These are phyloP conservation scores for Pterocles burchelli DNA, from an alignment of 2,113 vertebrate genomes.

Conservation along the genomic window DNA sequence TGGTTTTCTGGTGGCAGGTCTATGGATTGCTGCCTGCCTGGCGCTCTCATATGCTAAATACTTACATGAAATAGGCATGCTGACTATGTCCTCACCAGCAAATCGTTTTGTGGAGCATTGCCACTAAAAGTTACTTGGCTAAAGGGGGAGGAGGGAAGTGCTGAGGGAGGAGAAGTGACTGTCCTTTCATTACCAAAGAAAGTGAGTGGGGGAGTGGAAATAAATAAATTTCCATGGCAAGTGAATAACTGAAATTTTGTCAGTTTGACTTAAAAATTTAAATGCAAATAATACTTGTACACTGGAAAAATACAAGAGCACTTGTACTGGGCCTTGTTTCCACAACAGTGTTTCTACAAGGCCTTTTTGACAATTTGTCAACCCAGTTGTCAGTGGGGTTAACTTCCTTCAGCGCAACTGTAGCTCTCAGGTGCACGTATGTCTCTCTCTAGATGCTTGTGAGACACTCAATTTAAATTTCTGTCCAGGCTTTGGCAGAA, in stretches of 20 bases:
- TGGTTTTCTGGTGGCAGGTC: background rate
- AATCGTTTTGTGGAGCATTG: background rate
- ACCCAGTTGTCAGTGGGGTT: background rate
- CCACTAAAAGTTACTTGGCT: background rate
- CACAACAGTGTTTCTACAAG: background rate
- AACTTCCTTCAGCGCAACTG: background rate
- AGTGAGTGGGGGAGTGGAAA: background rate
- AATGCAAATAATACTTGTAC: background rate
- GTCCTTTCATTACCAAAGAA: background rate
- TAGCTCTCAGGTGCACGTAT: background rate
- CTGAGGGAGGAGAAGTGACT: background rate
- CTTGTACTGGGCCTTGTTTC: background rate
- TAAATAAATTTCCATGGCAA: background rate
- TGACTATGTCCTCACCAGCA: background rate
- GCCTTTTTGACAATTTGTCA: background rate
- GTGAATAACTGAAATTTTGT: background rate
- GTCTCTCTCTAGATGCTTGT: background rate
- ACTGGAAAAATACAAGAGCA: background rate
- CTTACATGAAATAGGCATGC: background rate
- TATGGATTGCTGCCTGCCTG: background rate
- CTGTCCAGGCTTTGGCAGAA: background rate
- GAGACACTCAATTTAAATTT: background rate
- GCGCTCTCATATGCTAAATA: background rate
- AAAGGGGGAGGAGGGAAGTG: background rate
- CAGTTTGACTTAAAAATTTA: background rate